phyloP scores from a whole-genome alignment of 1,140 invertebrate genomes.

The Eulimnadia texana region DNA sequence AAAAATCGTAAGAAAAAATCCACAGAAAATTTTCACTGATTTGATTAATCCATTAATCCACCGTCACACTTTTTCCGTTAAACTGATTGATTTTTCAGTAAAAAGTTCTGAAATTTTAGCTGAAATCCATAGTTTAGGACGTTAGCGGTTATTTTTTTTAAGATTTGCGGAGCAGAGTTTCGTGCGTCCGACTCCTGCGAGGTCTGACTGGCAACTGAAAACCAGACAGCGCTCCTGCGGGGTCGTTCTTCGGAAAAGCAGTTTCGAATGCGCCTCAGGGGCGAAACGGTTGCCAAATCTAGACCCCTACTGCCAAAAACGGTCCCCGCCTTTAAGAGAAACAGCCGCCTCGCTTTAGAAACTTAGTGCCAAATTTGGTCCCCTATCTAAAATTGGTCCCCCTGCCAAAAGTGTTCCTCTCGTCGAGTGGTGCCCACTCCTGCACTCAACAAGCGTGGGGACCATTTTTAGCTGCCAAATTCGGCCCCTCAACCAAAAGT shows the following conservation, averaged over 20 bases:
- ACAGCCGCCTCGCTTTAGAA: no score
- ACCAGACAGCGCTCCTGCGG: background rate
- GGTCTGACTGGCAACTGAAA: background rate
- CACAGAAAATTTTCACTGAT: no score
- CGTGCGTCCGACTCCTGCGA: background rate
- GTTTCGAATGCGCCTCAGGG: background rate
- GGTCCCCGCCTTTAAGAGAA: no score
- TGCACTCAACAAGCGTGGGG: no score
- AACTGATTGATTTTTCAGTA: no score
- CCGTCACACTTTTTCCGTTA: background rate
- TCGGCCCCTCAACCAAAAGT: background rate
- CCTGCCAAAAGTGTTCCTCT: background rate
- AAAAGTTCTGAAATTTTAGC: no score
- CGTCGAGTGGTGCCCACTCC: no score
- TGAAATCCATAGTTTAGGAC: no score
- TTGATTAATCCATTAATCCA: background rate
- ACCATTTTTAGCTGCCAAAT: background rate
- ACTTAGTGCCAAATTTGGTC: background rate
- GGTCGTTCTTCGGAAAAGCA: background rate
- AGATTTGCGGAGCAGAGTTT: no score
- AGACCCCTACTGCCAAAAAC: background rate
- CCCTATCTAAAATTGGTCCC: background rate
- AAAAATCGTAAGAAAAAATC: no score
- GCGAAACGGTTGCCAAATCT: background rate
- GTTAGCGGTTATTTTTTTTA: no score